These are phyloP conservation scores for Botia almorhae DNA, from an alignment of 2,797 vertebrate genomes.

Conservation along the genomic window DNA sequence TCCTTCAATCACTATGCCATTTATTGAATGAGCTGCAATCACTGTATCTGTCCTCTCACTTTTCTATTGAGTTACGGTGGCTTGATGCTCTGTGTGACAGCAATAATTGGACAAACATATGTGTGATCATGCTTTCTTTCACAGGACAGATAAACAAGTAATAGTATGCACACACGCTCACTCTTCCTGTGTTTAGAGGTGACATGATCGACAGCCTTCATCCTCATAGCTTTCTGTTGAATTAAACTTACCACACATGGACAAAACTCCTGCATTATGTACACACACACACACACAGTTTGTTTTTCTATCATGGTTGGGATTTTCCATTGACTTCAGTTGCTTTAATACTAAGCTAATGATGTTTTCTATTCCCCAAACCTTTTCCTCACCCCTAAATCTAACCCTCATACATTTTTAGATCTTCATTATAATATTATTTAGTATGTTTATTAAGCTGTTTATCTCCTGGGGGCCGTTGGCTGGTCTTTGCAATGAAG, in stretches of 20 bases:
- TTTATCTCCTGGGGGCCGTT: neutral
- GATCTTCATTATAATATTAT: slow-evolving; percentile 18
- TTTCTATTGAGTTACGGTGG: slow-evolving; percentile 42
- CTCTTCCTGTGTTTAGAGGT: slow-evolving; percentile 20
- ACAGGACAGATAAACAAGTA: slow-evolving; percentile 34
- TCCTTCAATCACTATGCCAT: slow-evolving; percentile 37
- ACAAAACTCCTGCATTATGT: neutral
- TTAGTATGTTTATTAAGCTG: neutral
- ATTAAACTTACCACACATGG: slow-evolving; percentile 13
- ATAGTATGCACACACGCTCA: slow-evolving; percentile 22
- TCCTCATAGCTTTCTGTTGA: slow-evolving; percentile 26
- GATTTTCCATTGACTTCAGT: neutral
- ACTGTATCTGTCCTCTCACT: neutral
- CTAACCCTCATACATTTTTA: neutral
- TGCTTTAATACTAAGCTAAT: neutral
- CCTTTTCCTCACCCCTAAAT: neutral
- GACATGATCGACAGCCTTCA: slow-evolving; percentile 26
- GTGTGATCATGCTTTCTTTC: slow-evolving; percentile 48
- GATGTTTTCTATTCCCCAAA: neutral
- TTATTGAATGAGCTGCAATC: slow-evolving; percentile 44
- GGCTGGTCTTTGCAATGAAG: neutral
- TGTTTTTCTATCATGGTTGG: neutral
- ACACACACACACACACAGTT: neutral
- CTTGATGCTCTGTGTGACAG: slow-evolving; percentile 22
- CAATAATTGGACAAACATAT: slow-evolving; percentile 40